Evolutionary conservation across 2,888 invertebrate species (phyloP).

Genomic region (Pandemis cinnamomeana): DNA sequence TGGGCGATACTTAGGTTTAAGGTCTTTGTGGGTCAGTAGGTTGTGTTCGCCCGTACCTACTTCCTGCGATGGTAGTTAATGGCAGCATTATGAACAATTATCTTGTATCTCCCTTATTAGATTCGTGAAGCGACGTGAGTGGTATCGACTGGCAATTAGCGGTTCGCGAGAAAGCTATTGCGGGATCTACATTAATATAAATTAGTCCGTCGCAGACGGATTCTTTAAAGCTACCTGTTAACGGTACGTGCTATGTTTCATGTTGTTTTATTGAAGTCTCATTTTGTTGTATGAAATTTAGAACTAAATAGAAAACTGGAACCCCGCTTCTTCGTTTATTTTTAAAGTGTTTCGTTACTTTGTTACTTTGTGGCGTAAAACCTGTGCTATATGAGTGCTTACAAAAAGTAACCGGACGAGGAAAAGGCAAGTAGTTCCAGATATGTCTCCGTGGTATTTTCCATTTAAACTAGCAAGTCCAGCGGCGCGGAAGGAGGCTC

Average conservation of each 20-base stretch:
- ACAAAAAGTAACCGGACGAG: conserved; percentile 24
- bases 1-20: conserved; percentile 54
- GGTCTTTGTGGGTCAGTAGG: conserved; percentile 73
- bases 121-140: conserved; percentile 46
- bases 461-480: conserved; percentile 53
- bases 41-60: conserved; percentile 53
- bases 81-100: conserved; percentile 57
- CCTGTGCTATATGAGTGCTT: conserved; percentile 20
- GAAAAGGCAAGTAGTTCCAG: conserved; percentile 40
- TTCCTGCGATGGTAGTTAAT: conserved; percentile 50
- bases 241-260: conserved; percentile 4
- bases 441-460: conserved; percentile 60
- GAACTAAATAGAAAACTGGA: conserved; percentile 2
- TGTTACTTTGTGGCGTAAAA: conserved; percentile 20
- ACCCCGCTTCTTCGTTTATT: background rate
- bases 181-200: conserved; percentile 36
- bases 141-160: conserved; percentile 54
- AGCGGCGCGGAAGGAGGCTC: conserved; percentile 63
- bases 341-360: background rate
- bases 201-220: conserved; percentile 18
- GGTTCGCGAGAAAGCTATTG: conserved; percentile 64
- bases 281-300: background rate
- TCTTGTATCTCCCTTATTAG: conserved; percentile 53
- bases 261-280: background rate
- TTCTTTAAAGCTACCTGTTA: conserved; percentile 24